phyloP scores from a whole-genome alignment of 1,140 invertebrate genomes.

The Leptinotarsa undecemlineata region DNA sequence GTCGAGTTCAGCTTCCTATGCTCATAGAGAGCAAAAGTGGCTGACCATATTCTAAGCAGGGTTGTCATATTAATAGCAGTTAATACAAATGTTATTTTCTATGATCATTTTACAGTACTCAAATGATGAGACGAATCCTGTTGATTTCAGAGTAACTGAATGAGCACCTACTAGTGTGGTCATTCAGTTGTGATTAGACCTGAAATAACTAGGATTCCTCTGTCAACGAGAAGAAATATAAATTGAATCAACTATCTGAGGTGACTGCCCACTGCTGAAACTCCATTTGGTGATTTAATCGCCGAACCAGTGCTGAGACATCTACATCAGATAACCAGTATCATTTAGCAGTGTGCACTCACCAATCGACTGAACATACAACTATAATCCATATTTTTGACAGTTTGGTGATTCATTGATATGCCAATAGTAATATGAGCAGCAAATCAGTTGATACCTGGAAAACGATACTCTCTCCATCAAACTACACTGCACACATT shows the following conservation, averaged over 20 bases:
- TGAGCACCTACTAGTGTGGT: too few relatives aligned
- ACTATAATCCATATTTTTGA: slow-evolving; percentile 31
- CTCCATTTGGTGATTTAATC: slow-evolving; percentile 10
- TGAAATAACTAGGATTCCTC: slow-evolving; percentile 21
- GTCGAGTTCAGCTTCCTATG: slow-evolving; percentile 15
- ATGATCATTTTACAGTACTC: neutral
- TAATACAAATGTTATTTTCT: slow-evolving; percentile 17
- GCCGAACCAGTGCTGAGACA: slow-evolving; percentile 36
- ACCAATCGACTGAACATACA: slow-evolving; percentile 40
- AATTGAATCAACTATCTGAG: slow-evolving; percentile 30
- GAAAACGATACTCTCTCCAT: slow-evolving; percentile 54
- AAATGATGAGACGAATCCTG: neutral
- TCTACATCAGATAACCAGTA: neutral
- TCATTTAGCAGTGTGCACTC: slow-evolving; percentile 12
- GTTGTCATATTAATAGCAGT: slow-evolving; percentile 28
- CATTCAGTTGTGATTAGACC: neutral
- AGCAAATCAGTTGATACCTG: slow-evolving; percentile 50
- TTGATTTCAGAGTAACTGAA: too few relatives aligned
- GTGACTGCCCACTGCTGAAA: slow-evolving; percentile 21
- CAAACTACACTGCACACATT: slow-evolving; percentile 55
- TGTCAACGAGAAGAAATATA: slow-evolving; percentile 20
- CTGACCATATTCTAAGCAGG: slow-evolving; percentile 26
- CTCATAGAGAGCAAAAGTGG: slow-evolving; percentile 14
- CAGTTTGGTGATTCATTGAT: neutral
- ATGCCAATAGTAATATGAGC: slow-evolving; percentile 44